phyloP scores from a whole-genome alignment of 2,888 invertebrate species.

The Macrosiphum euphorbiae region DNA sequence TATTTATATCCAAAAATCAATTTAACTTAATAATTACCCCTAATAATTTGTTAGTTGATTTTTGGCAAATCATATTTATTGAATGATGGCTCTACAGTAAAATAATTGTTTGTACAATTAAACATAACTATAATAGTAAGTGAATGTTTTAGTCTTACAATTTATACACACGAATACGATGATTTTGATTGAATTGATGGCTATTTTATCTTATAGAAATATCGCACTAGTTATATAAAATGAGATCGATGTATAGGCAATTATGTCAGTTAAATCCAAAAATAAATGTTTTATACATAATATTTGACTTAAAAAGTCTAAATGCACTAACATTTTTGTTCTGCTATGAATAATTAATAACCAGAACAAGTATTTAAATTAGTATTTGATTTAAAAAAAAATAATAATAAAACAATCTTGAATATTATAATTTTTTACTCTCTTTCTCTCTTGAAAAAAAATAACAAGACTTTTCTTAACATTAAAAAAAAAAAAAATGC shows the following conservation, averaged over 20 bases:
- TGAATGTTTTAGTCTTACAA: neutral
- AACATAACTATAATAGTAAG: no score
- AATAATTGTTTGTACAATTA: no score
- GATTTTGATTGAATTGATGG: neutral
- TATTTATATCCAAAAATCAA: neutral
- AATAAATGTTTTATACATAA: neutral
- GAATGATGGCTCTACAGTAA: no score
- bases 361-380: neutral
- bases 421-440: neutral
- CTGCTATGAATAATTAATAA: slow-evolving; percentile 10
- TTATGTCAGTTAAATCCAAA: neutral
- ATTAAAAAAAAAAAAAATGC: no score
- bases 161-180: no score
- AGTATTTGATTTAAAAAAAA: neutral
- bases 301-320: neutral
- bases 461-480: neutral
- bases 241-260: neutral
- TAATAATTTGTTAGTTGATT: no score
- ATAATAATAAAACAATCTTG: neutral
- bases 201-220: no score
- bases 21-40: neutral
- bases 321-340: neutral
- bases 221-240: neutral
- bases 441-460: no score
- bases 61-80: no score